Percentiles rank a stretch among this genome's conserved stretches.
phyloP scores from a whole-genome alignment of 2,888 invertebrate genomes.

The Polydrusus cervinus region DNA sequence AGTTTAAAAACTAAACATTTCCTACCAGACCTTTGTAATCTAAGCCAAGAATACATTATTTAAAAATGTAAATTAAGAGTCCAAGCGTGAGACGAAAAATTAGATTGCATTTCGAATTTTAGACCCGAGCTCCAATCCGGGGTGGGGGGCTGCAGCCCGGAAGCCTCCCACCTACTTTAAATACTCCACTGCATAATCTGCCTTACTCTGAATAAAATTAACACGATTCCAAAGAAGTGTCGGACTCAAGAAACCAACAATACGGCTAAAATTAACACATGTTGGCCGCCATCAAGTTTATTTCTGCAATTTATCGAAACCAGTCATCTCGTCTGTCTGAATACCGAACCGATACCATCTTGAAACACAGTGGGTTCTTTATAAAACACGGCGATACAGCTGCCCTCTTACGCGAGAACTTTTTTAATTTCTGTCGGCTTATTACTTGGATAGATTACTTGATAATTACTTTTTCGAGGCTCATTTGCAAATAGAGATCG shows the following conservation, averaged over 20 bases:
- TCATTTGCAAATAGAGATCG: background rate
- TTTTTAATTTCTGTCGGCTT: conserved; percentile 43
- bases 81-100: too few species aligned
- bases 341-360: conserved; percentile 35
- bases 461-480: conserved; percentile 5
- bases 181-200: too few species aligned
- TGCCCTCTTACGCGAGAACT: conserved; percentile 45
- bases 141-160: too few species aligned
- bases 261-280: conserved; percentile 33
- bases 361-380: conserved; percentile 38
- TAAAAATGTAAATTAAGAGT: too few species aligned
- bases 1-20: too few species aligned
- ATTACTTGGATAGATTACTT: conserved; percentile 18
- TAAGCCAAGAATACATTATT: too few species aligned
- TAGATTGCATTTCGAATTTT: too few species aligned
- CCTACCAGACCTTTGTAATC: too few species aligned
- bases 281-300: conserved; percentile 28
- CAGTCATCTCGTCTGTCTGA: conserved; percentile 46
- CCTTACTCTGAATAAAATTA: background rate
- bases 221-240: conserved; percentile 9
- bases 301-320: conserved; percentile 37
- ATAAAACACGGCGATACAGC: conserved; percentile 35
- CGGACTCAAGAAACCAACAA: background rate
- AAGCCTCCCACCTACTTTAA: too few species aligned
- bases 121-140: too few species aligned